Conservation (phyloP, 2,113 vertebrate genomes). For the Nibea coibor region DNA sequence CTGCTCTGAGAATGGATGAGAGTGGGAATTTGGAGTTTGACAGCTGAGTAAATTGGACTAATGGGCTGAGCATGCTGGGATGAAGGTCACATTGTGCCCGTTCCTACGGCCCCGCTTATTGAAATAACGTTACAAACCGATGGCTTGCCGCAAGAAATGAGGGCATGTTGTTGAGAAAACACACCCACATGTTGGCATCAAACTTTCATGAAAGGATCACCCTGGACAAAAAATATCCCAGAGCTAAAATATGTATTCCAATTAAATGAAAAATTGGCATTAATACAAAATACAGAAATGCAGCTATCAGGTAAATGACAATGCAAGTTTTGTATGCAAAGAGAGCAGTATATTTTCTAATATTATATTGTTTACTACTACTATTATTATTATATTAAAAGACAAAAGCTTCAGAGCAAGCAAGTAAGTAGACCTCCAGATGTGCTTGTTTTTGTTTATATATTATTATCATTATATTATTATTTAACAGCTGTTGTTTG, state of each 20-base stretch:
- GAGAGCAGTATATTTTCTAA: neutral
- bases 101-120: constrained; percentile 48
- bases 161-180: constrained; percentile 35
- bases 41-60: constrained; percentile 80
- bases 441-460: neutral
- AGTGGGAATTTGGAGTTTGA: constrained; percentile 70
- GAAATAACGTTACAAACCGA: constrained; percentile 40
- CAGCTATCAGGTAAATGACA: neutral
- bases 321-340: neutral
- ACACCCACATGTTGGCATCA: constrained; percentile 29
- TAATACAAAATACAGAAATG: neutral
- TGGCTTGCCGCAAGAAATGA: constrained; percentile 21
- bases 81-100: constrained; percentile 61
- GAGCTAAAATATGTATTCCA: constrained; percentile 28
- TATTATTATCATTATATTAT: too few relatives aligned
- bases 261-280: constrained; percentile 9
- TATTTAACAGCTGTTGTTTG: neutral
- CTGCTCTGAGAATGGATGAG: constrained; percentile 57
- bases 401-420: neutral
- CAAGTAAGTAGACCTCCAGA: neutral
- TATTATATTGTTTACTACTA: neutral
- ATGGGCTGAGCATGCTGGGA: constrained; percentile 68
- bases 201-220: constrained; percentile 27
- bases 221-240: constrained; percentile 23
- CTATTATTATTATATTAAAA: neutral